Base-by-base conservation (phyloP, 2,113 vertebrate species). In the Osmerus eperlanus region DNA sequence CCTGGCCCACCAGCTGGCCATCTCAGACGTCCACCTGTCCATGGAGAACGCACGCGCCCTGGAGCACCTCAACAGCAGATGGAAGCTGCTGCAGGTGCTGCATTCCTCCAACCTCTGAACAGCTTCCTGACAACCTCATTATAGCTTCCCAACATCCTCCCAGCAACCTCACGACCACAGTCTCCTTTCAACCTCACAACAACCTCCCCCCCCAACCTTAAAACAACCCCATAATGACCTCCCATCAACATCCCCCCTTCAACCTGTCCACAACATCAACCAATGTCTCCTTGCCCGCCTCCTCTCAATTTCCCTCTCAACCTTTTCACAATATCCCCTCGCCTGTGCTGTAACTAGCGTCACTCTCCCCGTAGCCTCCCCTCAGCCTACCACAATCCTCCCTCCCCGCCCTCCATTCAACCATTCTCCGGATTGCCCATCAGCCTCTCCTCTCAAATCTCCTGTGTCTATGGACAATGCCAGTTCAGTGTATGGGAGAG, bases 31-130 rank as follows among this genome's bases (percentile, higher is more conserved):
- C 18, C 97, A 99, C 74, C 90, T 99, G 76, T 98, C 97, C 72
- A 94, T 97, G 94, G 97, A 99, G 71, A 99, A 95, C 36, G 95
- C 95, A 14, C 93, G 92, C 0, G 83, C 89, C 66, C 91, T 98
- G 87, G 97, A 99, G 83, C 95, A 98, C 81, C 95, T 99, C 85
- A 98, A 98, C 84, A 92, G 82, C 11, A 92, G 93, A 64, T 99
- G 97, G 96, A 98, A 98, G 81, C 93, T 97, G 80, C 93, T 99
- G 61, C 97, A 98, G 96, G 97, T 99, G 93, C 56, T 70, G 58
- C 70, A 13, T 47, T 11, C 32, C 52, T 19, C 1, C 25, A 18
- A 76, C 65, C 54, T 29, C 14, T 36, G 4, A 36, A 7, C 32
- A 36, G 32, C 32, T 36, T 36, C 32, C 23, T 0, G 19, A 54